These are phyloP conservation scores for Gisinianus flammeolus DNA, from an alignment of 2,888 invertebrate species.

Conservation along the genomic window DNA sequence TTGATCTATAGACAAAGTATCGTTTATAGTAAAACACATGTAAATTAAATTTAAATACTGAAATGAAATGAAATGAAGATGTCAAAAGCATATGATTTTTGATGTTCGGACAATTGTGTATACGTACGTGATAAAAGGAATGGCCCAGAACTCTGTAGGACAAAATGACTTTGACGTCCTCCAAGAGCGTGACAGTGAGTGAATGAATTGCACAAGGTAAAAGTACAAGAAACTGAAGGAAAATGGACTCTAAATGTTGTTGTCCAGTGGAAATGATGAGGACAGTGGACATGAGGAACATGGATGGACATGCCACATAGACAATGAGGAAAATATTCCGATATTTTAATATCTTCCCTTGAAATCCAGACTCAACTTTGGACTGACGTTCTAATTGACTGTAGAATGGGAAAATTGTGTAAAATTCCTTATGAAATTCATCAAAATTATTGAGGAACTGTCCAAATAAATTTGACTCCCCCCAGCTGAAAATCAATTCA, in stretches of 20 bases:
- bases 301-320: conserved; percentile 3
- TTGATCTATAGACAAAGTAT: conserved; percentile 20
- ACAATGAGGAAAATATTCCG: conserved; percentile 5
- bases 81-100: not conserved
- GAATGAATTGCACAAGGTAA: not conserved
- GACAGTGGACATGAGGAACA: not conserved
- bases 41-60: not conserved
- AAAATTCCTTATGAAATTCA: not conserved
- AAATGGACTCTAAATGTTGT: not conserved
- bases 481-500: conserved; percentile 4
- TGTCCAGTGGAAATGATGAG: not conserved
- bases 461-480: not conserved
- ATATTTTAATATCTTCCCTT: not conserved
- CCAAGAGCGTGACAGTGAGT: not conserved
- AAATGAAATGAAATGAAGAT: not conserved
- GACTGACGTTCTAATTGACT: not conserved
- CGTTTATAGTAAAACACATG: too few relatives aligned
- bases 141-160: not conserved
- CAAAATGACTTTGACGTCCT: conserved; percentile 28
- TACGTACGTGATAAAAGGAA: conserved; percentile 13
- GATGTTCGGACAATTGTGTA: not conserved
- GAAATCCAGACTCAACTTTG: too few relatives aligned
- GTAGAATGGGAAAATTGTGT: not conserved
- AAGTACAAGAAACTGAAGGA: not conserved
- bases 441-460: conserved; percentile 12